Conservation (phyloP, 2,113 vertebrate genomes). For the Plecotus auritus region DNA sequence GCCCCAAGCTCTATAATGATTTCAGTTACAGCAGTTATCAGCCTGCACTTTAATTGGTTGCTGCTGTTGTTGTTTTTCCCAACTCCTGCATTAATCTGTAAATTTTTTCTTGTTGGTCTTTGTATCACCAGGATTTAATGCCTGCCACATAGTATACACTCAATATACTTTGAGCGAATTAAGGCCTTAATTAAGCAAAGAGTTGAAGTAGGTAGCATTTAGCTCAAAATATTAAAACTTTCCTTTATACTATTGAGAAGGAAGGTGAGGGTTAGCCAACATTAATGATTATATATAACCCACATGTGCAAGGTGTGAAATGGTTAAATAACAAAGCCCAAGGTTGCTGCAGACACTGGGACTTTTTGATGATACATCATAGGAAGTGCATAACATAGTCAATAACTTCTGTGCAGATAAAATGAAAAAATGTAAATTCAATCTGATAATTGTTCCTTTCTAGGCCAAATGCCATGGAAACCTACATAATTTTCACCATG, state of each 20-base stretch:
- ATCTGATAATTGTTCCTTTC: constrained; percentile 33
- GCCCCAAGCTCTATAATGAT: not conserved
- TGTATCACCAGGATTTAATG: not conserved
- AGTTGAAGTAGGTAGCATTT: not conserved
- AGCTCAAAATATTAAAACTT: not conserved
- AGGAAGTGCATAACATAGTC: not conserved
- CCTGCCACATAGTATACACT: not conserved
- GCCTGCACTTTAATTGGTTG: not conserved
- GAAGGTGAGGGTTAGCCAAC: not conserved
- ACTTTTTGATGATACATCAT: not conserved
- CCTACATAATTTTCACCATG: not conserved
- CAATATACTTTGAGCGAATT: not conserved
- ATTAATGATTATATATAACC: not conserved
- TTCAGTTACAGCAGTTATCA: not conserved
- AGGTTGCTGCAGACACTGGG: not conserved
- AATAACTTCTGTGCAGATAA: constrained; percentile 5
- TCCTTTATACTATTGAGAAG: not conserved
- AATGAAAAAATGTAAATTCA: not conserved
- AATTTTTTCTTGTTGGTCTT: constrained; percentile 12
- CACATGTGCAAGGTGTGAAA: not conserved
- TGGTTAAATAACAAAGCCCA: not conserved
- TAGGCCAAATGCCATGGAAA: not conserved
- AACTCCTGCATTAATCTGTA: not conserved
- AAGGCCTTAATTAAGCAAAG: not conserved
- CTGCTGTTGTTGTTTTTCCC: not conserved